Percentiles rank a stretch among this genome's conserved stretches.
Evolutionary conservation across 2,888 invertebrate genomes (phyloP).

Genomic region (Stratiomys singularior): DNA sequence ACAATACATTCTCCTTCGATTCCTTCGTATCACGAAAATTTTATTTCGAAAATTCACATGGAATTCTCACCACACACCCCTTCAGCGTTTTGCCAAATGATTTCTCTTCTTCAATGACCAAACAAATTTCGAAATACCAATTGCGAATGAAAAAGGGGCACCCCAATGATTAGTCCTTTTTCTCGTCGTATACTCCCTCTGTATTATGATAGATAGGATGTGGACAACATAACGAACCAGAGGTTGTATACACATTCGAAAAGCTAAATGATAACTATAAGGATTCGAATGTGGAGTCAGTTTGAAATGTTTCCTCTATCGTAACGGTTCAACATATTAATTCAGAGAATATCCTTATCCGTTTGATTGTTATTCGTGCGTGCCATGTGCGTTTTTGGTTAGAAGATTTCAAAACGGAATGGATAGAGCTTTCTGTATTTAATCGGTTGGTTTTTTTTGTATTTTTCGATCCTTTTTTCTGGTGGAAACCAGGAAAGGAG

Average conservation of each 20-base stretch:
- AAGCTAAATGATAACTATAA: neutral
- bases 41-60: neutral
- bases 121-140: neutral
- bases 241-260: neutral
- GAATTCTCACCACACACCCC: no score
- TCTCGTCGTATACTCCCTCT: neutral
- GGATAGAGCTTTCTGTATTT: no score
- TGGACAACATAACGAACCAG: neutral
- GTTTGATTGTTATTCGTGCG: neutral
- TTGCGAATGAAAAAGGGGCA: neutral
- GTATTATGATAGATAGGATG: no score
- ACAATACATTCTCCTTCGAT: neutral
- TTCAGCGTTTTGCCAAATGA: neutral
- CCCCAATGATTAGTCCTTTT: neutral
- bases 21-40: neutral
- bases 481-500: no score
- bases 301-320: neutral
- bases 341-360: neutral
- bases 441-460: no score
- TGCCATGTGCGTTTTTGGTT: slow-evolving; percentile 1
- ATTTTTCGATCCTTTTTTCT: no score
- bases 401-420: no score
- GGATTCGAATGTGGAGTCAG: neutral
- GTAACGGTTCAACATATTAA: neutral
- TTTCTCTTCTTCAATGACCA: no score